Percentiles rank a stretch among this genome's conserved stretches.
Conservation (phyloP, 2,888 invertebrate species). For the Boloria euphrosyne region DNA sequence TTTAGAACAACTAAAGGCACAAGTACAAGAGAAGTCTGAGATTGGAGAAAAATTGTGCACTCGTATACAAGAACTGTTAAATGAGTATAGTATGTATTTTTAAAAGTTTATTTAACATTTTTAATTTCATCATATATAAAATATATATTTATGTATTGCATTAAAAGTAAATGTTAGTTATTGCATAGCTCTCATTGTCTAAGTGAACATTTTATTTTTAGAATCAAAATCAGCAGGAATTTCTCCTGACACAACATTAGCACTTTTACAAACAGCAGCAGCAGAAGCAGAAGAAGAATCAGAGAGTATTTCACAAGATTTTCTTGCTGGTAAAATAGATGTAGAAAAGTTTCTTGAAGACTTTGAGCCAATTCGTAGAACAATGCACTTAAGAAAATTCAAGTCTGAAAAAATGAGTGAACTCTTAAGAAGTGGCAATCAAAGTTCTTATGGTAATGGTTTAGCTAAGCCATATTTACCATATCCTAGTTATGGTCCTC, state of each 20-base stretch:
- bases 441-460: conserved; percentile 67
- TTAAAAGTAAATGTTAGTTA: too few species aligned
- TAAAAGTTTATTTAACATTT: neutral
- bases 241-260: conserved; percentile 92
- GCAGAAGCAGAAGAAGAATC: conserved; percentile 97
- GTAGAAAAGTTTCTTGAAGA: conserved; percentile 93
- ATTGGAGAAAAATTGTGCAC: conserved; percentile 85
- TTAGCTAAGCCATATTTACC: conserved; percentile 68
- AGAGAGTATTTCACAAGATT: conserved; percentile 91
- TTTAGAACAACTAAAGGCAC: conserved; percentile 87
- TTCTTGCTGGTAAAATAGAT: conserved; percentile 87
- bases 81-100: conserved; percentile 87
- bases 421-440: conserved; percentile 76
- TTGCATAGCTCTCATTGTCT: too few species aligned
- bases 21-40: conserved; percentile 86
- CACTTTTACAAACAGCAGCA: conserved; percentile 94
- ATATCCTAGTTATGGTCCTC: conserved; percentile 66
- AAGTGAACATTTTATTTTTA: conserved; percentile 59
- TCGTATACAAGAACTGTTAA: conserved; percentile 88
- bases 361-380: conserved; percentile 87
- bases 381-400: conserved; percentile 86
- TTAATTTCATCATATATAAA: too few species aligned
- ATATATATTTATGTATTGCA: too few species aligned
- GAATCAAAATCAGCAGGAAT: conserved; percentile 89
- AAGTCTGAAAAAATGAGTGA: conserved; percentile 97